Base-by-base conservation (phyloP, 2,888 invertebrate genomes). In the Amblyjoppa proteus region DNA sequence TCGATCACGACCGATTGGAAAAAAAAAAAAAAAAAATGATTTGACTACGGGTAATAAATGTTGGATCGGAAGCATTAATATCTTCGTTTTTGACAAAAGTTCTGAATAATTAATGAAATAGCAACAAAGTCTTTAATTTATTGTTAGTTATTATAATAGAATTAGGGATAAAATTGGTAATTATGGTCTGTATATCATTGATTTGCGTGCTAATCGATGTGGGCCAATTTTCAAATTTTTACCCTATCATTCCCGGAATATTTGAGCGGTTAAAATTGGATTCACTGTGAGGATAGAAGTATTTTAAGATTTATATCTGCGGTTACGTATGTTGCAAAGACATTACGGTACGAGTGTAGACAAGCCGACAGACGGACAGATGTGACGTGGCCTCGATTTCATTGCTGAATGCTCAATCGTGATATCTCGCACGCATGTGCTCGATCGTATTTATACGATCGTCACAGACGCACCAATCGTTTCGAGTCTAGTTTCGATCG, bases 361-460 rank as follows among this genome's bases (percentile, higher is more conserved):
- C 45, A 16, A 28, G 25, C 13, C 25, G 13, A 28, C 49, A 68
- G 56, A 58, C 61, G 61, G 56, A 56, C 28, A 1, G 56, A 74
- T n/a, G 61, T 41, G 38, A 79, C 71, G 38, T 41, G 79, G 38
- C 71, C 64, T 38, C 74, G 79, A 79, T 70, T 79, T 70, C 31
- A 31, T 58, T 34, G 56, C 31, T 41, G 53, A 64, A 34, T 81
- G 81, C 70, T 76, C 74, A 77, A 51, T 61, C 51, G 51, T 31
- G 41, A 53, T 38, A 13, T 38, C 20, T 69, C 38, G 34, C 64
- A 28, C 70, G 51, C 64, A 76, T 51, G 53, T 66, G 66, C 61
- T 61, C 4, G 75, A 11, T 11, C 61, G 49, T 34, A 56, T 53
- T 69, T 77, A 81, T 69, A 69, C 77, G 77, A 81, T 73, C 73